phyloP scores from a whole-genome alignment of 2,797 vertebrate species.

The Rousettus madagascariensis region DNA sequence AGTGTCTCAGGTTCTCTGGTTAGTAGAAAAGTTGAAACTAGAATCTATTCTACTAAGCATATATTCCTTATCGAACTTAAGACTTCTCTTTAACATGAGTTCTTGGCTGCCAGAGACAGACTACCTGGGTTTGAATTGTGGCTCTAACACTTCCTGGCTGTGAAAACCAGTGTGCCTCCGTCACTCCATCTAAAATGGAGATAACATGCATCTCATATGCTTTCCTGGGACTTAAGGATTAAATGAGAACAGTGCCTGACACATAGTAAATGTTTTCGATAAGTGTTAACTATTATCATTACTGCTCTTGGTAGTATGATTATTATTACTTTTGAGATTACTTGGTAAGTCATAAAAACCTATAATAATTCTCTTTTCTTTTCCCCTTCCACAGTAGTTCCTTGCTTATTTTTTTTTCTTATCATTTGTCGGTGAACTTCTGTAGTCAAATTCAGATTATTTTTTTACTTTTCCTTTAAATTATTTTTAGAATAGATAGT shows the following conservation, averaged over 20 bases:
- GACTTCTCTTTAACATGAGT: conserved; percentile 3
- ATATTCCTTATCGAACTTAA: background rate
- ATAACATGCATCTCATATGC: background rate
- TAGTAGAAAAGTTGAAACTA: background rate
- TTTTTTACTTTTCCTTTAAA: background rate
- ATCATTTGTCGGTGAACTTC: background rate
- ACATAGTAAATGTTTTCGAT: background rate
- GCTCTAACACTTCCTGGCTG: background rate
- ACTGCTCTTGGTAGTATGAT: background rate
- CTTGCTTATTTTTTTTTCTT: background rate
- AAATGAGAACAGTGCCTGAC: background rate
- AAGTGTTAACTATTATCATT: background rate
- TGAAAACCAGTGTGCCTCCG: background rate
- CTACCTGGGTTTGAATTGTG: background rate
- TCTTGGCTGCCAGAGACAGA: background rate
- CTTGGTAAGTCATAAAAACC: background rate
- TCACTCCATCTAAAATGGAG: background rate
- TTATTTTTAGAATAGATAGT: background rate
- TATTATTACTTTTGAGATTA: background rate
- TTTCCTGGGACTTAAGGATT: conserved; percentile 25
- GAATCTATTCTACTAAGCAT: background rate
- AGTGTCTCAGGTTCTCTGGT: background rate
- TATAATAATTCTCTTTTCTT: background rate
- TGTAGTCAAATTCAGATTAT: background rate
- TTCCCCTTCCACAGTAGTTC: background rate